Conservation (phyloP, 2,113 vertebrate species). For the Microtus ochrogaster region DNA sequence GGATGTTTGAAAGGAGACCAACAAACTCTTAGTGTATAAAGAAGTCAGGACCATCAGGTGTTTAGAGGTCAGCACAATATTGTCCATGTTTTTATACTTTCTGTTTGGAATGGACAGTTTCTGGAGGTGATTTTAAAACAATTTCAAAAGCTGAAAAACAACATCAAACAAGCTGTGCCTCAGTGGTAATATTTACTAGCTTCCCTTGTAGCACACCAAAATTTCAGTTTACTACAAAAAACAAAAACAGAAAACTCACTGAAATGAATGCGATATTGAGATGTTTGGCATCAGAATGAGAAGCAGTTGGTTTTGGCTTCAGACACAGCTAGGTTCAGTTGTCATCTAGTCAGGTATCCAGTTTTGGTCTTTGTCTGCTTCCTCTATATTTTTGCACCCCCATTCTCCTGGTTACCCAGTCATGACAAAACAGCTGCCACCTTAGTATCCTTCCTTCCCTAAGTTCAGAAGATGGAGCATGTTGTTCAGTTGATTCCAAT, state of each 20-base stretch:
- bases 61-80: background rate
- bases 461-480: background rate
- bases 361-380: background rate
- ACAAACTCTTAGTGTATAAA: background rate
- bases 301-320: background rate
- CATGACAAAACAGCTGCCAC: background rate
- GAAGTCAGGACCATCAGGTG: background rate
- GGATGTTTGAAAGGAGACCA: background rate
- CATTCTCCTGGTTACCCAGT: background rate
- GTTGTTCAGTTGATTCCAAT: background rate
- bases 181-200: background rate
- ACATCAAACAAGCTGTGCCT: background rate
- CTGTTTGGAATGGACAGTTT: background rate
- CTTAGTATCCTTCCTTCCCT: background rate
- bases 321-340: background rate
- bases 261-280: background rate
- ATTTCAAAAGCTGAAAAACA: constrained; percentile 2
- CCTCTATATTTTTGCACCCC: background rate
- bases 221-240: background rate
- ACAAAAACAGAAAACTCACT: background rate
- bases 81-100: background rate
- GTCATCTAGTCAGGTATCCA: background rate
- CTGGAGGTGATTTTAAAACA: background rate
- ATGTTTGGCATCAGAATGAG: background rate
- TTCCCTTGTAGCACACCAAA: background rate